Evolutionary conservation across 2,113 vertebrate genomes (phyloP), one percentile per base, ranked within the genome.

Genomic region (Lepus europaeus): DNA sequence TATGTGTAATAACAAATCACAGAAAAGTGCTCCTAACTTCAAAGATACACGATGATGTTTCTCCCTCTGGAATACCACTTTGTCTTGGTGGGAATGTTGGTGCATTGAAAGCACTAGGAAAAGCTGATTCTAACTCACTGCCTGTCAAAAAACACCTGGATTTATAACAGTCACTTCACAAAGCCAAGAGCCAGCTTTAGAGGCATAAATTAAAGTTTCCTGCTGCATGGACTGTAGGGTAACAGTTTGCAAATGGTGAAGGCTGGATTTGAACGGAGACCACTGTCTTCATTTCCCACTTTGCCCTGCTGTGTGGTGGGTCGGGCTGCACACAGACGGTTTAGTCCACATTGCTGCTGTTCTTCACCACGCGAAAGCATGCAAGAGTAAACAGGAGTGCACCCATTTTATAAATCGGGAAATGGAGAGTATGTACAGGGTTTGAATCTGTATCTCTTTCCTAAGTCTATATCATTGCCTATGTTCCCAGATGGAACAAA

Each of bases 241-340:
- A 25, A n/a, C 5, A 25, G 12, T 39, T 72, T 49, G 25, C 66
- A 87, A 69, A 20, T 14, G 16, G 3, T 4, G 6, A 39, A 68
- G 16, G 20, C 25, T 31, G 79, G 49, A 77, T 39, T 19, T 36
- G 53, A 87, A 33, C 31, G 25, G 25, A 72, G 70, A n/a, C 0
- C 14, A 19, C 64, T 36, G 27, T 31, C 22, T 59, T 66, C 1
- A 1, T 22, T 45, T 22, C 39, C 23, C 14, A 1, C 33, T 45
- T 77, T 64, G 36, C 78, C 76, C 0, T 17, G 2, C 14, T 25
- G 0, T 4, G 4, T 11, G 4, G 10, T 56, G 11, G 29, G 3
- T 9, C 33, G 33, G 53, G 13, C 61, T 22, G 19, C 1, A 10
- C 19, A 9, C 7, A 27, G 19, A 14, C 82, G 33, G 6, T 45